Conservation (phyloP, 1,140 invertebrate species). For the Saxidomus purpurata region DNA sequence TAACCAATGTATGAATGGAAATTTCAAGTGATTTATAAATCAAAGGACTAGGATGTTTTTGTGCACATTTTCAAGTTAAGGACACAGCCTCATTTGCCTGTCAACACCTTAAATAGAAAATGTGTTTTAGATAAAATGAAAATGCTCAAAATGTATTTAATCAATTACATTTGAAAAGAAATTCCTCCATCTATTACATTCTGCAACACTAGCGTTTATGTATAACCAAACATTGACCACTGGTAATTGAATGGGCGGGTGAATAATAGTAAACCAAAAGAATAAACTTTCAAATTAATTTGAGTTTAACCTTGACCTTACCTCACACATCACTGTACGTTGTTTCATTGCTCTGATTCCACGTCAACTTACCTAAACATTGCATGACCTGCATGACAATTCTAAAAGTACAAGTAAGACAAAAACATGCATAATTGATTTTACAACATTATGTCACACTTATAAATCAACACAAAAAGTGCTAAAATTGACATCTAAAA, state of each 20-base stretch:
- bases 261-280: no score
- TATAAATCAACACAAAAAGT: no score
- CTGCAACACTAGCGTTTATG: slow-evolving; percentile 16
- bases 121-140: slow-evolving; percentile 25
- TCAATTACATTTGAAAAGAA: background rate
- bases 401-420: no score
- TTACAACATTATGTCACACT: no score
- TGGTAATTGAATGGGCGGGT: background rate
- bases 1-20: slow-evolving; percentile 46
- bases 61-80: slow-evolving; percentile 3
- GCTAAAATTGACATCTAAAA: no score
- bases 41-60: slow-evolving; percentile 13
- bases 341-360: no score
- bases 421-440: no score
- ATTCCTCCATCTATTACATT: background rate
- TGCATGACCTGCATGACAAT: no score
- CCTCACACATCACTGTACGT: background rate
- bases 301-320: background rate
- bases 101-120: slow-evolving; percentile 33
- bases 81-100: slow-evolving; percentile 26
- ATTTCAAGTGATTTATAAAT: slow-evolving; percentile 65
- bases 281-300: no score
- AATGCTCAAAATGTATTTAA: slow-evolving; percentile 30
- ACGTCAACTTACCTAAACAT: no score
- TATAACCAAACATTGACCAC: background rate